Conservation (phyloP, 35 echinoderm and acorn worm genomes). For the Apostichopus californicus region DNA sequence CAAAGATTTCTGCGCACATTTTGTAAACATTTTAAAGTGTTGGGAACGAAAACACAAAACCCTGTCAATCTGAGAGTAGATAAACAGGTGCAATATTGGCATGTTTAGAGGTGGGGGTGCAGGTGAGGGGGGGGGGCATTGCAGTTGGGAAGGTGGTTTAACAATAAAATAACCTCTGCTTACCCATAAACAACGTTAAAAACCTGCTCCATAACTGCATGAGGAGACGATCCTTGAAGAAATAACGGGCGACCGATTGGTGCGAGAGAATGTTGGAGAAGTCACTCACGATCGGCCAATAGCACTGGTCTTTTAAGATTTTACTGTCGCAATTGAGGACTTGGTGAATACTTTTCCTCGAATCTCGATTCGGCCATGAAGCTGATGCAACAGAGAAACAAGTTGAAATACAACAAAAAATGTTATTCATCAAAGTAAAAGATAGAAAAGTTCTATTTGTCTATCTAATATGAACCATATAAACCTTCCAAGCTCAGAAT, state of each 20-base stretch:
- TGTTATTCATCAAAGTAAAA: too few species aligned
- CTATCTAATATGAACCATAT: too few species aligned
- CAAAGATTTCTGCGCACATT: too few species aligned
- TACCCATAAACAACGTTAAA: slow-evolving; percentile 77
- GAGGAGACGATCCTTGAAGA: slow-evolving; percentile 69
- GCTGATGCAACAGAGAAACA: not conserved
- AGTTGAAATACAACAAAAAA: not conserved
- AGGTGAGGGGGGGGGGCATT: too few species aligned
- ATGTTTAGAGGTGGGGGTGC: not conserved
- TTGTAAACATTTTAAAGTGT: too few species aligned
- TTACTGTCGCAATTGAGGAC: slow-evolving; percentile 82
- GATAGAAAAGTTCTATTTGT: too few species aligned
- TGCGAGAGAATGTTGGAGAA: slow-evolving; percentile 90
- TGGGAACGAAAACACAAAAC: too few species aligned
- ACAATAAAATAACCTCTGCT: not conserved
- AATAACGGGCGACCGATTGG: slow-evolving; percentile 66
- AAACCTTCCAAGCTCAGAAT: too few species aligned
- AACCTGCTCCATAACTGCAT: slow-evolving; percentile 76
- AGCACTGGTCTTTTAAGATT: slow-evolving; percentile 79
- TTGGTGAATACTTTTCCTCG: slow-evolving; percentile 48
- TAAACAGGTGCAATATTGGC: not conserved
- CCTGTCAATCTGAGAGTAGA: not conserved
- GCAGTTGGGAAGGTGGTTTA: too few species aligned
- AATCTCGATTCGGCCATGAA: slow-evolving; percentile 5
- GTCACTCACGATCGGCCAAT: slow-evolving; percentile 98